Conservation (phyloP, 2,797 vertebrate species). For the Leptodactylus fallax region DNA sequence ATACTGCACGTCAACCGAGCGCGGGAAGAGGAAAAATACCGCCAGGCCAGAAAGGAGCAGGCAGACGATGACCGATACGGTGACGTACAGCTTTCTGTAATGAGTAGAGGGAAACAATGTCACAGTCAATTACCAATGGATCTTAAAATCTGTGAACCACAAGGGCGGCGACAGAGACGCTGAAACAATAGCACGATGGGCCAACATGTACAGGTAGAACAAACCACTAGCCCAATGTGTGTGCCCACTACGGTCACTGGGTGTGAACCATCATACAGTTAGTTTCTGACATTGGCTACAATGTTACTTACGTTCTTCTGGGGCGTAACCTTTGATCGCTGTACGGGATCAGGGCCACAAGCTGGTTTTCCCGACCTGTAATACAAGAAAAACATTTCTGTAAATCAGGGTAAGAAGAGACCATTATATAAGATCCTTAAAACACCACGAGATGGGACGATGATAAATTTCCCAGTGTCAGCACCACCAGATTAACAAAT, state of each 20-base stretch:
- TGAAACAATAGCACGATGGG: no score
- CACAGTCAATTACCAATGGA: not conserved
- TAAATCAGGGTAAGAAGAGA: not conserved
- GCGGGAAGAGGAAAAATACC: slow-evolving; percentile 96
- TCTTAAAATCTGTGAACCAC: not conserved
- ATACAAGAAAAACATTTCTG: no score
- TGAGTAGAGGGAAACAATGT: not conserved
- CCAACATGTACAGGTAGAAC: no score
- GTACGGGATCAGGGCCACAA: slow-evolving; percentile 97
- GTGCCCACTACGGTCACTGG: no score
- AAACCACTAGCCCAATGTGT: no score
- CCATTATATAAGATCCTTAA: not conserved
- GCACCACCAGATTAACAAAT: no score
- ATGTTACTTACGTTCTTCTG: slow-evolving; percentile 91
- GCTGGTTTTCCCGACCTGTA: slow-evolving; percentile 95
- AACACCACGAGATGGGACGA: not conserved
- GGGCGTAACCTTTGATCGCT: slow-evolving; percentile 95
- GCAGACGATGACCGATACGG: slow-evolving; percentile 89
- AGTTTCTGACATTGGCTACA: not conserved
- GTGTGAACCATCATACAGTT: no score
- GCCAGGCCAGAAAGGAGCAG: slow-evolving; percentile 93
- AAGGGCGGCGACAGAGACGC: no score
- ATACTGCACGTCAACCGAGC: slow-evolving; percentile 92
- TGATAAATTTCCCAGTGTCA: not conserved
- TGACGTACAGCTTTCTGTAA: slow-evolving; percentile 94